Evolutionary conservation across 1,140 invertebrate species (phyloP).

Genomic region (Doryteuthis pealeii): DNA sequence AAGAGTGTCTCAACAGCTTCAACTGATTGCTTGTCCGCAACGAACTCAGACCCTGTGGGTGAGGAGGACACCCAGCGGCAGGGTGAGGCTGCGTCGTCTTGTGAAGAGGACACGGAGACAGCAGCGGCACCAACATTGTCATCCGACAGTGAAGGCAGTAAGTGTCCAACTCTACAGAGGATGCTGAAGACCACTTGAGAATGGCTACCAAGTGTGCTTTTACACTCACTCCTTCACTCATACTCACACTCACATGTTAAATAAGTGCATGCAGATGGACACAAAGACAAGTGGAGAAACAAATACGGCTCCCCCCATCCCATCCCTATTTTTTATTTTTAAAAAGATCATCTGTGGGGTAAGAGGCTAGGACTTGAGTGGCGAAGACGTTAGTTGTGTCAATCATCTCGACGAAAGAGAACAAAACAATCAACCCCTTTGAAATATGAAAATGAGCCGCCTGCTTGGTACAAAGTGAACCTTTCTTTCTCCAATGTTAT

Average conservation of each 20-base stretch:
- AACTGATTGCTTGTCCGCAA: background rate
- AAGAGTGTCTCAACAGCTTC: background rate
- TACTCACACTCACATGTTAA: background rate
- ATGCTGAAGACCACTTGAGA: conserved; percentile 16
- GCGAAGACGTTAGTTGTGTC: too few relatives aligned
- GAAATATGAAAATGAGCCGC: too few relatives aligned
- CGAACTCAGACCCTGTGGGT: background rate
- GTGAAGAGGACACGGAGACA: background rate
- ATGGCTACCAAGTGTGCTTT: background rate
- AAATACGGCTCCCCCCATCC: background rate
- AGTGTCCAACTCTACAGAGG: conserved; percentile 6
- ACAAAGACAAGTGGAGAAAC: background rate
- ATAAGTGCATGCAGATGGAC: too few relatives aligned
- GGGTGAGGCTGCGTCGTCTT: background rate
- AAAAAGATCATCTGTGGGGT: background rate
- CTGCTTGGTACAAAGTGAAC: too few relatives aligned
- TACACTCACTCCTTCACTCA: background rate
- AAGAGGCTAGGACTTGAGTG: background rate
- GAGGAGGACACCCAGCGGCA: background rate
- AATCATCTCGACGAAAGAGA: too few relatives aligned
- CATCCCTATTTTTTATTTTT: background rate
- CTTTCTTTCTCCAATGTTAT: too few relatives aligned
- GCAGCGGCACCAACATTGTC: background rate
- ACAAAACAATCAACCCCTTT: too few relatives aligned
- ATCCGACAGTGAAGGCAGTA: conserved; percentile 7